phyloP scores from a whole-genome alignment of 2,888 invertebrate species.

The Plebejus anna region DNA sequence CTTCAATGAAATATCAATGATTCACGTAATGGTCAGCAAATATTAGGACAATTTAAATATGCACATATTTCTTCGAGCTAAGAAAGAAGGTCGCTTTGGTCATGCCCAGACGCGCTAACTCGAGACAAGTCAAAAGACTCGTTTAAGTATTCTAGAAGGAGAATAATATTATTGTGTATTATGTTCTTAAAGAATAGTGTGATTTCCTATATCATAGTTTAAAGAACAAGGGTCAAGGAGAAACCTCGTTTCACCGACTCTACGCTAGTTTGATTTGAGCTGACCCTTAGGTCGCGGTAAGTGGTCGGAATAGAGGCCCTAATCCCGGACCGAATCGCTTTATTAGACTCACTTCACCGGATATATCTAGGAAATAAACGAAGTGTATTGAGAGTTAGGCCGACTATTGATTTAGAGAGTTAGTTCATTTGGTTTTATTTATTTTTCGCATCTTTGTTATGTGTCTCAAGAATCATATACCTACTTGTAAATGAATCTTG shows the following conservation, averaged over 20 bases:
- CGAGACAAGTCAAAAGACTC: neutral
- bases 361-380: neutral
- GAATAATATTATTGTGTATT: neutral
- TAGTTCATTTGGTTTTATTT: neutral
- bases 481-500: no score
- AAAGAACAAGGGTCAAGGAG: no score
- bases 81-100: neutral
- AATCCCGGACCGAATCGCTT: constrained; percentile 1
- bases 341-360: neutral
- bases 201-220: neutral
- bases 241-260: neutral
- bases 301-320: neutral
- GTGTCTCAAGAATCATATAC: no score
- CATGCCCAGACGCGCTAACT: no score
- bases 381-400: neutral
- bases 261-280: neutral
- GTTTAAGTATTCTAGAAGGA: neutral
- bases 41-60: no score
- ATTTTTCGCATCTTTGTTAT: neutral
- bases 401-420: neutral
- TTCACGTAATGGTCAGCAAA: no score
- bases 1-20: no score
- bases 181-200: neutral
- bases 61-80: neutral
- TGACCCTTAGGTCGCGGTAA: neutral